These are phyloP conservation scores for Phortica okadai DNA, from an alignment of 2,888 invertebrate genomes.

Conservation along the genomic window DNA sequence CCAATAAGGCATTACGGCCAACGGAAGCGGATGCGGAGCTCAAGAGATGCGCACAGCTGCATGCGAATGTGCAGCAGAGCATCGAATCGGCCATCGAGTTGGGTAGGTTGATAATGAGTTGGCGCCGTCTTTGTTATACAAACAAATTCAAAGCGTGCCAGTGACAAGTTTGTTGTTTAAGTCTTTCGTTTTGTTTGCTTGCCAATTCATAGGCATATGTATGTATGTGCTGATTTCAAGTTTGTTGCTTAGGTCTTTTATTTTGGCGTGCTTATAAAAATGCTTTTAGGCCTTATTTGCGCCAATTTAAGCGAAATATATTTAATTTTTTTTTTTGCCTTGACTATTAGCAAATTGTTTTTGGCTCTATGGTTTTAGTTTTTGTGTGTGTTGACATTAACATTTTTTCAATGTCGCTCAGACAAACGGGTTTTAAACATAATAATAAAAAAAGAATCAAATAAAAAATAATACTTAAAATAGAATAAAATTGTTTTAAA, in stretches of 20 bases:
- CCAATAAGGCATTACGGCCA: conserved; percentile 78
- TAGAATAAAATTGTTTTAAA: background rate
- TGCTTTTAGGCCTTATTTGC: background rate
- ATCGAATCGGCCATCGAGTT: conserved; percentile 77
- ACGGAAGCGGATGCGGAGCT: conserved; percentile 80
- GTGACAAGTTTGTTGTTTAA: conserved; percentile 51
- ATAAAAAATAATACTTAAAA: conserved; percentile 16
- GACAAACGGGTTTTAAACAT: conserved; percentile 30
- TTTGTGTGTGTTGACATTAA: conserved; percentile 51
- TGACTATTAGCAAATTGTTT: conserved; percentile 26
- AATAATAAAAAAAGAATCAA: conserved; percentile 49
- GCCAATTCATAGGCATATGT: conserved; percentile 29
- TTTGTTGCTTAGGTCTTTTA: conserved; percentile 63
- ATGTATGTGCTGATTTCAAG: conserved; percentile 38
- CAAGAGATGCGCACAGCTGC: conserved; percentile 78
- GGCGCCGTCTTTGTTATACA: background rate
- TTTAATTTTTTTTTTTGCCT: conserved; percentile 34
- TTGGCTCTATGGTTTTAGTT: background rate
- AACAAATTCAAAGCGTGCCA: background rate
- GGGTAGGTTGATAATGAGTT: conserved; percentile 71
- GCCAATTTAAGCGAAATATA: conserved; percentile 1
- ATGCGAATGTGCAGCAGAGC: conserved; percentile 77
- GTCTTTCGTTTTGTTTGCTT: too few species aligned
- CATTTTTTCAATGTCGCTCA: conserved; percentile 58
- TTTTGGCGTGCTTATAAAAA: conserved; percentile 37